Conservation (phyloP, 2,113 vertebrate species). For the Cygnus atratus region DNA sequence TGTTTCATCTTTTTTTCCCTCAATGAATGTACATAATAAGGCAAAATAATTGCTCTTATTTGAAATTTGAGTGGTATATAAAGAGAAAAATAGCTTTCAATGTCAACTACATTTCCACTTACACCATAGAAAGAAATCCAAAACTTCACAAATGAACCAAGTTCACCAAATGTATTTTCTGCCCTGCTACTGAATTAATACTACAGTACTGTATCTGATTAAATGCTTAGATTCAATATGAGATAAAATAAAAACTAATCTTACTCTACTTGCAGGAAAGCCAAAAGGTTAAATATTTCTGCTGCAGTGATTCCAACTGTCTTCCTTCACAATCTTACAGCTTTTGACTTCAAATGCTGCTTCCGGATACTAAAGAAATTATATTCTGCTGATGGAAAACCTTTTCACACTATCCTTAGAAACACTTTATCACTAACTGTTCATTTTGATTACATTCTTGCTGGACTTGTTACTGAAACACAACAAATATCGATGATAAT, state of each 20-base stretch:
- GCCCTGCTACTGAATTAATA: not conserved
- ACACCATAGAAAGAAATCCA: not conserved
- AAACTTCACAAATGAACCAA: not conserved
- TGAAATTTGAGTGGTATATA: not conserved
- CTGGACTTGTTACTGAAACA: not conserved
- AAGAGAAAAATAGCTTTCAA: not conserved
- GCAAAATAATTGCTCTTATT: not conserved
- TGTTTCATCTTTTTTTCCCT: not conserved
- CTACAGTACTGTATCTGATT: not conserved
- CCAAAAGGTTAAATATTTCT: not conserved
- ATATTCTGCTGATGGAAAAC: not conserved
- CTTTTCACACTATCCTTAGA: not conserved
- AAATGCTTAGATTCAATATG: not conserved
- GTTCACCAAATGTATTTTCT: not conserved
- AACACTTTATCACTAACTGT: not conserved
- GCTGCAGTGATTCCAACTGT: not conserved
- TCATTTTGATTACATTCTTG: not conserved
- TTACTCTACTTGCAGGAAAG: not conserved
- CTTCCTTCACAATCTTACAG: not conserved
- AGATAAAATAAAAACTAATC: not conserved
- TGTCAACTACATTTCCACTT: not conserved
- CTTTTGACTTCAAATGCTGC: not conserved
- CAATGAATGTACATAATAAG: not conserved
- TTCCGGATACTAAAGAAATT: not conserved
- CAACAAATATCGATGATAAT: not conserved